Conservation (phyloP, 2,888 invertebrate genomes). For the Drosophila anomalipes region DNA sequence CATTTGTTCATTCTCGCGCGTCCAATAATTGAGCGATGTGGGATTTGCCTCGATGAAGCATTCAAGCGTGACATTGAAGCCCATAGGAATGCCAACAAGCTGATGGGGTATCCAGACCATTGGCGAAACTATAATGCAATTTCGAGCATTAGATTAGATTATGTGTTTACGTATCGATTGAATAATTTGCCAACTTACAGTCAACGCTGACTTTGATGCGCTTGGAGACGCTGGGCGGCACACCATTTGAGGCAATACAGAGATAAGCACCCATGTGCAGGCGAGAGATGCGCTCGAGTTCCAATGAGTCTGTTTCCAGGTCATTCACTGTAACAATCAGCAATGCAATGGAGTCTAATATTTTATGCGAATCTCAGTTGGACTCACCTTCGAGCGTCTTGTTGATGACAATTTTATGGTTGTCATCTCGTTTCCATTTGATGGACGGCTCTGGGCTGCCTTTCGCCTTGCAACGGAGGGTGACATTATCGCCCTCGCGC, state of each 20-base stretch:
- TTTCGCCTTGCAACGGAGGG: conserved; percentile 94
- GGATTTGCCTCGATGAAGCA: conserved; percentile 97
- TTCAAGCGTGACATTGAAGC: conserved; percentile 93
- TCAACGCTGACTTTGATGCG: conserved; percentile 97
- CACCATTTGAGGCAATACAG: conserved; percentile 93
- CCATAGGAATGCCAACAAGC: conserved; percentile 93
- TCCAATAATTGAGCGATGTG: conserved; percentile 96
- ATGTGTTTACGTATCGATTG: not conserved
- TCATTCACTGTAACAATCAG: conserved; percentile 88
- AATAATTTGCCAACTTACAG: conserved; percentile 89
- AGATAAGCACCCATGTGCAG: conserved; percentile 96
- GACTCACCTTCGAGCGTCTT: conserved; percentile 90
- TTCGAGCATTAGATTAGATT: not conserved
- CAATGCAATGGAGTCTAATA: conserved; percentile 14
- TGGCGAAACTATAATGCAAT: conserved; percentile 90
- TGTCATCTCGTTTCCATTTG: conserved; percentile 96
- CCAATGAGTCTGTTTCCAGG: conserved; percentile 93
- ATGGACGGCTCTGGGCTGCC: conserved; percentile 95
- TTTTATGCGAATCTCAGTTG: conserved; percentile 8
- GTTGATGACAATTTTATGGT: conserved; percentile 93
- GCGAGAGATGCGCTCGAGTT: conserved; percentile 93
- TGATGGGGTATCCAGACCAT: conserved; percentile 97
- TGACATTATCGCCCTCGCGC: conserved; percentile 95
- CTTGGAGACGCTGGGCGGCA: conserved; percentile 95
- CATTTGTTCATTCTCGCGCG: conserved; percentile 94